Conservation (phyloP, 2,797 vertebrate species). For the Phalloptychus januarius region DNA sequence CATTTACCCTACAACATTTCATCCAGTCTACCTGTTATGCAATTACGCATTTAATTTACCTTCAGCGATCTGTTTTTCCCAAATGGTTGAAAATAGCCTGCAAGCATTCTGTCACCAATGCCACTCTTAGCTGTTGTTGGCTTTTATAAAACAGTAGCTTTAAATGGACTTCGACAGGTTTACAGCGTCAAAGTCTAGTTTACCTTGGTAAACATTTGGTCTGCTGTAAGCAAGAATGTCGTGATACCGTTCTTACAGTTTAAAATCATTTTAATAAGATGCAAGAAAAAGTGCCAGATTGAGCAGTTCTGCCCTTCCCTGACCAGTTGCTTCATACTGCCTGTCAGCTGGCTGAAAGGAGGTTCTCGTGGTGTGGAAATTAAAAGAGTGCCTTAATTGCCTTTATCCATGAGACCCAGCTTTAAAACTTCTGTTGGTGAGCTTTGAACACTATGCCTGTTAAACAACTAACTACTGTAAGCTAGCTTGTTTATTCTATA, state of each 20-base stretch:
- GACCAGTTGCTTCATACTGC: neutral
- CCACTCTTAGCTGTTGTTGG: neutral
- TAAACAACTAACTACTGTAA: neutral
- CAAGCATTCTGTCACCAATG: neutral
- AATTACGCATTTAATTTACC: constrained; percentile 17
- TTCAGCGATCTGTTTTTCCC: constrained; percentile 7
- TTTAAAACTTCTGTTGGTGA: neutral
- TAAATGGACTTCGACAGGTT: neutral
- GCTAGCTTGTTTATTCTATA: neutral
- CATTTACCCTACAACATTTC: constrained; percentile 22
- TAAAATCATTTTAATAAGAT: neutral
- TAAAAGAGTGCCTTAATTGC: neutral
- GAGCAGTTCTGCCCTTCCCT: neutral
- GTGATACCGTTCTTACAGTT: neutral
- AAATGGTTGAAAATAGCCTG: constrained; percentile 15
- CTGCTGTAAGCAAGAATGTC: neutral
- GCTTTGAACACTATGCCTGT: neutral
- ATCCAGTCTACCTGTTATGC: constrained; percentile 22
- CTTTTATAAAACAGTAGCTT: neutral
- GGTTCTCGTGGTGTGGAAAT: neutral
- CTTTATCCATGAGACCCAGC: neutral
- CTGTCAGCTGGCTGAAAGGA: neutral
- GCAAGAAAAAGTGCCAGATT: neutral
- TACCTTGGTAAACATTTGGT: neutral
- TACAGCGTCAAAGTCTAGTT: neutral